Evolutionary conservation across 2,113 vertebrate species (phyloP), one percentile per base, ranked within the genome.

Genomic region (Ictalurus punctatus): DNA sequence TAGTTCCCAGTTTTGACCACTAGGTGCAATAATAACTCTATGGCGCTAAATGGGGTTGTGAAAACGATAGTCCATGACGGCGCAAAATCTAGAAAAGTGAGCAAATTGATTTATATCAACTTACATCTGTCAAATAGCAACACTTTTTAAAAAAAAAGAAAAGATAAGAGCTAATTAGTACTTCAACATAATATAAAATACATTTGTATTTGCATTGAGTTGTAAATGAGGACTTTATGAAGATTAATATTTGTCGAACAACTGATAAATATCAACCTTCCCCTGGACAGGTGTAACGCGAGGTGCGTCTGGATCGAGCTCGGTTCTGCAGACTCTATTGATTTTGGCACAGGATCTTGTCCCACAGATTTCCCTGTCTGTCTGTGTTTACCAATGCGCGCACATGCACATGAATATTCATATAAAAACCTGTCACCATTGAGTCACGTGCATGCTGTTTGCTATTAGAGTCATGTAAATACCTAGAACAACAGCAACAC

Each of bases 271-370:
- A 52, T 10, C 48, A 52, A 52, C 48, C 48, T 52, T 52, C 9
- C 9, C 48, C 48, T 59, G 80, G n/a, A 59, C 56, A 14, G 56
- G 56, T 83, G 58, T 83, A 83, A 44, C 4, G 58, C n/a, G 21
- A 63, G 21, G 81, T 63, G 58, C 81, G 1, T 63, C 58, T 6
- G 58, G 80, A 21, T 58, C 56, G 19, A 21, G 30, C 79, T 59
- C 8, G 19, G 19, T 34, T 27, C 58, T 27, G 21, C 81, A 93
- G 90, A 90, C 84, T 92, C 37, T 95, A 96, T 95, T 93, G 95
- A 95, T 95, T 95, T 84, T 94, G 91, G 94, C 94, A 94, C 91
- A 90, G 88, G 88, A 93, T 92, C 92, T 91, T 79, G 90, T 23
- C 40, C 21, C 76, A 74, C 54, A 85, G 63, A 61, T 58, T 52